Conservation (phyloP, 2,888 invertebrate genomes). For the Toxonevra muliebris region DNA sequence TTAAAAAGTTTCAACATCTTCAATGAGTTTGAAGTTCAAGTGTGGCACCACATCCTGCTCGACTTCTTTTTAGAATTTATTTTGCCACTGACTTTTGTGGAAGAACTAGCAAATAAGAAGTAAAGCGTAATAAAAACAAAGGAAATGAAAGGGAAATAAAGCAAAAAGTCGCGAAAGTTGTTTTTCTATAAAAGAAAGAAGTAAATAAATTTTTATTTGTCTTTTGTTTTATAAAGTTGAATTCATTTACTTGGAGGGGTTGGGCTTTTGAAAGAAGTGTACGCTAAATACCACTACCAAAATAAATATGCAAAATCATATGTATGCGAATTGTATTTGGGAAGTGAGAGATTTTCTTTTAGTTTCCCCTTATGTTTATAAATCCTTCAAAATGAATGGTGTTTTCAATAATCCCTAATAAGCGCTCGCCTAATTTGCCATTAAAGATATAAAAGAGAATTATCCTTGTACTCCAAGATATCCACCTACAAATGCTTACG, state of each 20-base stretch:
- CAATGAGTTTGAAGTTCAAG: neutral
- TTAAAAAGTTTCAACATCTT: conserved; percentile 12
- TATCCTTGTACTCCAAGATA: conserved; percentile 44
- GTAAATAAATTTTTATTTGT: conserved; percentile 33
- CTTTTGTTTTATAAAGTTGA: conserved; percentile 30
- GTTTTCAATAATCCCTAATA: conserved; percentile 28
- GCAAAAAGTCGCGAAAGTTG: conserved; percentile 17
- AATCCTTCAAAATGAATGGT: neutral
- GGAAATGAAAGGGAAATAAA: conserved; percentile 9
- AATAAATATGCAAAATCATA: neutral
- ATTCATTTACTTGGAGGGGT: neutral
- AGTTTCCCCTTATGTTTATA: too few relatives aligned
- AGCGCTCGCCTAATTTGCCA: conserved; percentile 53
- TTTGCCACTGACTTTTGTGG: conserved; percentile 19
- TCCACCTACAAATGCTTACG: too few relatives aligned
- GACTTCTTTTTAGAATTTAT: neutral
- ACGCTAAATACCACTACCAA: neutral
- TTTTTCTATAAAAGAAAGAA: conserved; percentile 10
- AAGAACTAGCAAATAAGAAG: conserved; percentile 30
- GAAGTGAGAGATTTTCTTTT: too few relatives aligned
- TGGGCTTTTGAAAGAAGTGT: neutral
- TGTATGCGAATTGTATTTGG: neutral
- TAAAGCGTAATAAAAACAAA: conserved; percentile 15
- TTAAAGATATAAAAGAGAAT: conserved; percentile 53
- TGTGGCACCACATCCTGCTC: conserved; percentile 4